Base-by-base conservation (phyloP, 2,888 invertebrate genomes). In the Mechanitis messenoides region DNA sequence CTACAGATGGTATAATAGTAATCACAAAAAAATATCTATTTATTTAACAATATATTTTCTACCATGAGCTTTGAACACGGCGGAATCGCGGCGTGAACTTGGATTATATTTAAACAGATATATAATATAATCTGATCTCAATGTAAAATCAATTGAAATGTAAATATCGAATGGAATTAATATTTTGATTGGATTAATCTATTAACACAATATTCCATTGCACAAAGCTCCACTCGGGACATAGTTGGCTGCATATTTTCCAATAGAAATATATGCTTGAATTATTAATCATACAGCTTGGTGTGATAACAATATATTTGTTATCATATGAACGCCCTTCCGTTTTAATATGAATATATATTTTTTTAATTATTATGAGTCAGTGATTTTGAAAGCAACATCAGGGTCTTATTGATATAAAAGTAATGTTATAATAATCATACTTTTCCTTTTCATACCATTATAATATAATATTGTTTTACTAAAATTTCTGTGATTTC, bases 151-250 rank as follows among this genome's bases (percentile, higher is more conserved):
- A 76, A 85, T 84, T 81, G 82, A 84, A 86, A 85, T 85, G 84
- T 86, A 86, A 87, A 87, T 84, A 76, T 71, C 77, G 74, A 76
- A 81, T 75, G 82, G 86, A 86, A 85, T 87, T 87, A 85, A 87
- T 87, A 85, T 86, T 85, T 86, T 87, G 87, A 89, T 88, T 85
- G 87, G 85, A 87, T 87, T 87, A 87, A 85, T 87, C 84, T 87
- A 88, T 88, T 86, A 88, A 83, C 83, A 79, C 83, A 80, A 82
- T 82, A 84, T 83, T 79, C 71, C 73, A 73, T 73, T 79, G 76
- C 79, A 81, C 82, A 82, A 81, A 74, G 75, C 73, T 74, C 69
- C 72, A 75, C 73, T 79, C 72, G 74, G 68, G 70, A 73, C 72
- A 57, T 55, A 59, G 67, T 57, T 63, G 61, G 57, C 58, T 59